Evolutionary conservation across 2,888 invertebrate genomes (phyloP), one percentile per base, ranked within the genome.

Genomic region (Salticus scenicus): DNA sequence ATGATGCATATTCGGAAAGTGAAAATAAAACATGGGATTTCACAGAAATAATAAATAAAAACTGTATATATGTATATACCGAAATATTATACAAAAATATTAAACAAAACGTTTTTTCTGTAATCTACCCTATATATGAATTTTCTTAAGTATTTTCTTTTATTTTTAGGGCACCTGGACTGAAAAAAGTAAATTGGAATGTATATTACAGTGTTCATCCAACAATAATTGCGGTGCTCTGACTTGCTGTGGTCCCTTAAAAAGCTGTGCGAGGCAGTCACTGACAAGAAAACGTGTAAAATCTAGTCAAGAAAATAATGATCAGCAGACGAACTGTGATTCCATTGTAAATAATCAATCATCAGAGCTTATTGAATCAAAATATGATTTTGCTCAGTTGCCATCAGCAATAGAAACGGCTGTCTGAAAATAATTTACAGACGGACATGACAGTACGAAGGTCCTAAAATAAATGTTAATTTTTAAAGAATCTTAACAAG

Each of bases 181-280:
- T 2, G 71, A 64, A 41, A 78, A 78, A 70, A 37, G 47, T 20
- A 73, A 77, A 24, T 27, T 63, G 4, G 86, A 78, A 20, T 82
- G 86, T 42, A 78, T 87, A 37, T 71, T 88, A 14, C 77, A 82
- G 20, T 88, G 88, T 31, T 82, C 88, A 10, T 31, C 70, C 1
- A 74, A 67, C 31, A 81, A 87, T 27, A 87, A 77, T 27, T 87
- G 87, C 8, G 81, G 73, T 10, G 81, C 87, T 17, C 70, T 87
- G 0, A 87, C 87, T 1, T 87, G 87, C 31, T 87, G 87, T n/a
- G 87, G 87, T 4, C 81, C 79, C 17, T 27, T 86, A 8, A 57
- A 2, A 10, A 67, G 72, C 0, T 33, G 67, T 7, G 42, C 77
- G 1, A 74, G 74, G n/a, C 70, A 57, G 20, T 20, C 47, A 28